These are phyloP conservation scores for Ceryle rudis DNA, from an alignment of 2,797 vertebrate genomes.

Conservation along the genomic window DNA sequence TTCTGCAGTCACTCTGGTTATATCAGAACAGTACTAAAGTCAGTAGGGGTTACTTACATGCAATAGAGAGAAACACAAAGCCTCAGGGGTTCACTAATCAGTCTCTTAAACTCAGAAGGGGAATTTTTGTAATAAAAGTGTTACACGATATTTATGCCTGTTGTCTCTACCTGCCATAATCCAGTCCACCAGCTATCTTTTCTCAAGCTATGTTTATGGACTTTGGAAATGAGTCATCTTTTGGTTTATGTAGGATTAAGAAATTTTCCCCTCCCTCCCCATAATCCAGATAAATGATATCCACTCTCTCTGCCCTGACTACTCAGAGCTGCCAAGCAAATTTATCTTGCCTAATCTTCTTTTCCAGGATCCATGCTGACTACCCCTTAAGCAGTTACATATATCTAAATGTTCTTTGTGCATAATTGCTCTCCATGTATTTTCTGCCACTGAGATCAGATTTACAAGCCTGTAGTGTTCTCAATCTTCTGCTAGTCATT, in stretches of 20 bases:
- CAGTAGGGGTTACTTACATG: neutral
- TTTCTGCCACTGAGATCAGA: conserved; percentile 11
- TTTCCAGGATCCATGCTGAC: conserved; percentile 43
- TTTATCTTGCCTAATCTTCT: conserved; percentile 60
- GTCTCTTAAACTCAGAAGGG: neutral
- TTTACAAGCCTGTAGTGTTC: conserved; percentile 14
- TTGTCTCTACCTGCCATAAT: neutral
- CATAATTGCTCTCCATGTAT: conserved; percentile 52
- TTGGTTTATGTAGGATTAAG: conserved; percentile 16
- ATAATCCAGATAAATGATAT: conserved; percentile 33
- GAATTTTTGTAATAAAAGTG: neutral
- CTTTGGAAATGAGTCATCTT: conserved; percentile 23
- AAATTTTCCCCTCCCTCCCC: neutral
- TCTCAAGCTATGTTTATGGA: conserved; percentile 5
- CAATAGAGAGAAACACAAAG: neutral
- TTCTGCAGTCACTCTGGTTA: neutral
- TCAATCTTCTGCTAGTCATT: conserved; percentile 17
- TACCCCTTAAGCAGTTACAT: conserved; percentile 56
- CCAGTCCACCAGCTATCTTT: neutral
- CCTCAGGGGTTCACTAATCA: neutral
- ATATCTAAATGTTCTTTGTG: conserved; percentile 44
- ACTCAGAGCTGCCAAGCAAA: conserved; percentile 12
- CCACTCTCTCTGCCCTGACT: neutral
- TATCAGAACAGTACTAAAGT: neutral
- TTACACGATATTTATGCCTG: neutral